Evolutionary conservation across 2,888 invertebrate genomes (phyloP), one percentile per base, ranked within the genome.

Genomic region (Sarcophaga subvicina): DNA sequence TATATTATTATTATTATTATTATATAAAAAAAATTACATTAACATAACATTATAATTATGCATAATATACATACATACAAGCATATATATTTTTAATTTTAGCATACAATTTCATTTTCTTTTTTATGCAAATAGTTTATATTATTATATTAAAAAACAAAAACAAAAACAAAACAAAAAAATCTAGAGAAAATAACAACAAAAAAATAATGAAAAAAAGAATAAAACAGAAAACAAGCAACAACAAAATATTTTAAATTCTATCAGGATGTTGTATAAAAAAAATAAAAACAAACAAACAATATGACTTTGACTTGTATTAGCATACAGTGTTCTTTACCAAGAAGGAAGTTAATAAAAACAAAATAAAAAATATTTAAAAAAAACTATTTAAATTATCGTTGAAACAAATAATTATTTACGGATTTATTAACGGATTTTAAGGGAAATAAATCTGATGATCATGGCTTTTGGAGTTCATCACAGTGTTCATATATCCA

Each of bases 21-120:
- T 69, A 73, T 80, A 76, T 73, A 78, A 63, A 76, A 54, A 66
- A 54, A 54, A 54, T 37, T 54, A 54, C 54, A 54, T 54, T 54
- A 54, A 47, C 71, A 82, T 70, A 86, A 80, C 75, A 81, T 83
- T 78, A 66, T 86, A 82, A 84, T 77, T 64, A 83, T 80, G 83
- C 80, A 80, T 80, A 83, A 73, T 77, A 80, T 64, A 72, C 54
- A 82, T 80, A 83, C 75, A 82, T 59, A 71, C 17, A 79, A 63
- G 76, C 63, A 82, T 67, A 83, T 81, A 82, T 87, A 87, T 84
- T 84, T 87, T 87, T 87, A 87, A 84, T 83, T 85, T 85, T 83
- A 85, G 81, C 85, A 83, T 83, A 85, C 76, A 79, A 84, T 85
- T 81, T 79, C 60, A 79, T 83, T 77, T 80, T 76, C 62, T 83